Percentiles rank a stretch among this genome's conserved stretches.
Conservation (phyloP, 2,888 invertebrate genomes). For the Norana najaformis region DNA sequence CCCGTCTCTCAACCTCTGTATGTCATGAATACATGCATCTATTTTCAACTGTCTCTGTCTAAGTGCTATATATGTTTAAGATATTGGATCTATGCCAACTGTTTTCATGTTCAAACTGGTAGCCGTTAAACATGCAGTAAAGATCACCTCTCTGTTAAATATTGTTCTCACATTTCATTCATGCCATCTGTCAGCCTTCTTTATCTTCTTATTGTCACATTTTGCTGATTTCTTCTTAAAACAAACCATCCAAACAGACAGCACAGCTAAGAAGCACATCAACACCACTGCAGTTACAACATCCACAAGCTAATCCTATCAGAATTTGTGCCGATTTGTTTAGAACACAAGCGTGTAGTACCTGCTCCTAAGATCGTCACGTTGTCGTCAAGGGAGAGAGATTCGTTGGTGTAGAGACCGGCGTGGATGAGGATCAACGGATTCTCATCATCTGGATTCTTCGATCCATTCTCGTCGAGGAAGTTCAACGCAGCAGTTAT, state of each 20-base stretch:
- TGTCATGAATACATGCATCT: too few relatives aligned
- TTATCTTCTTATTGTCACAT: neutral
- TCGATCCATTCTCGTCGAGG: constrained; percentile 68
- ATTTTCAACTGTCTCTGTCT: too few relatives aligned
- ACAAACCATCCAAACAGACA: neutral
- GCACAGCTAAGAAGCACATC: neutral
- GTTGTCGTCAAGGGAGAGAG: constrained; percentile 88
- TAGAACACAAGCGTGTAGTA: constrained; percentile 41
- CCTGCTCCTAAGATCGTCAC: constrained; percentile 87
- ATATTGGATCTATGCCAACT: neutral
- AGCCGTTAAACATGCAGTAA: neutral
- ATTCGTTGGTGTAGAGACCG: constrained; percentile 89
- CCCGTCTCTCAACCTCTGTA: too few relatives aligned
- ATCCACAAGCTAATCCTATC: neutral
- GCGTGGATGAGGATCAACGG: constrained; percentile 90
- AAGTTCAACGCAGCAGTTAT: constrained; percentile 86
- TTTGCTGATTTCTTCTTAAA: neutral
- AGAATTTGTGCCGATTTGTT: neutral
- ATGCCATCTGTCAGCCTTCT: neutral
- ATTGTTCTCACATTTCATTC: neutral
- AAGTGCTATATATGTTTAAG: neutral
- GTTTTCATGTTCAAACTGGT: neutral
- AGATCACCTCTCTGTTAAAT: neutral
- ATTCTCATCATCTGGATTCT: constrained; percentile 59
- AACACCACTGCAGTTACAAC: neutral